These are phyloP conservation scores for Cliona cf. orientalis DNA, from an alignment of 37 sponge, comb jelly and placozoan genomes.

Conservation along the genomic window DNA sequence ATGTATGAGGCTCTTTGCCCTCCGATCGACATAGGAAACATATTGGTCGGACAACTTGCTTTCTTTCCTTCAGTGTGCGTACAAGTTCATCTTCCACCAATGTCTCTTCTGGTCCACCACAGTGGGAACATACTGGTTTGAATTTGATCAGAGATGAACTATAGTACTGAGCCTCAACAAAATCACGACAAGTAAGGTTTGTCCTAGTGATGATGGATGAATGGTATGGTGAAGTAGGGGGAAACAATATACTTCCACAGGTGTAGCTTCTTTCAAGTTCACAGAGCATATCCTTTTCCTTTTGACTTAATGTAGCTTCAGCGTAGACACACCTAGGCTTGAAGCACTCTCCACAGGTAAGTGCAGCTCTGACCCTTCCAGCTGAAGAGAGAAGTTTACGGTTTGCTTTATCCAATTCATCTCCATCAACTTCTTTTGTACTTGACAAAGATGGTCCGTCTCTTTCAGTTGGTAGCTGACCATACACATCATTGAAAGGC, in stretches of 20 bases:
- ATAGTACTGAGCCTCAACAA: constrained; percentile 3
- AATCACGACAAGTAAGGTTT: background rate
- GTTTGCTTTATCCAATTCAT: constrained; percentile 25
- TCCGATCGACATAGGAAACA: constrained; percentile 16
- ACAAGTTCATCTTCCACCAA: constrained; percentile 12
- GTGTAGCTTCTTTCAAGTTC: constrained; percentile 1
- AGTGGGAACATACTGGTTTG: constrained; percentile 11
- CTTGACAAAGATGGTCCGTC: constrained; percentile 9
- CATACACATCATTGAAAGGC: constrained; percentile 25
- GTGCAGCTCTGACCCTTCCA: constrained; percentile 8
- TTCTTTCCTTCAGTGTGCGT: background rate
- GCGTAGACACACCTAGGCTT: constrained; percentile 34
- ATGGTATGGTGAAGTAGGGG: constrained; percentile 8
- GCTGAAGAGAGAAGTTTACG: background rate
- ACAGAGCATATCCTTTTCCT: background rate
- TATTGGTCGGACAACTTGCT: background rate
- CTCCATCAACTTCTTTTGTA: background rate
- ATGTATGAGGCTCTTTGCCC: constrained; percentile 6
- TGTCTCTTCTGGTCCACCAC: constrained; percentile 23
- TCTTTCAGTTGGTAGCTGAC: constrained; percentile 15
- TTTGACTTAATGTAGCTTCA: background rate
- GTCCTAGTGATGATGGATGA: background rate
- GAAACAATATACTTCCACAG: constrained; percentile 26
- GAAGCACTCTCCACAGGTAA: constrained; percentile 25
- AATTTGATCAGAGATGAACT: constrained; percentile 8